Evolutionary conservation across 2,888 invertebrate species (phyloP), one percentile per base, ranked within the genome.

Genomic region (Drosophila setosimentum): DNA sequence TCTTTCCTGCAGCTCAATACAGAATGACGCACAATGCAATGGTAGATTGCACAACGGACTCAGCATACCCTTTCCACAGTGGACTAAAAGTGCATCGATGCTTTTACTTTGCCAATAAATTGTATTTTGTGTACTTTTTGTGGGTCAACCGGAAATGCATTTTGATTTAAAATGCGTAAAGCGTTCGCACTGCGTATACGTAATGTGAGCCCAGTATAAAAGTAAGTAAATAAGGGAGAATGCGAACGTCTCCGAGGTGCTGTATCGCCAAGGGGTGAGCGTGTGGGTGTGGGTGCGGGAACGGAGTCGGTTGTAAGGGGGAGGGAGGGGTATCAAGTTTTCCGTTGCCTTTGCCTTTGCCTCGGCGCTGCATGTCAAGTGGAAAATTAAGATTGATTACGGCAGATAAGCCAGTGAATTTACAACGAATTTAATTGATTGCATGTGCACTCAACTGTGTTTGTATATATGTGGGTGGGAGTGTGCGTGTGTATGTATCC

Each of bases 351-450:
- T 58, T 63, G 65, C 68, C 45, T 73, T 82, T 79, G 74, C 83
- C 67, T 60, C 58, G 72, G 66, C 73, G 83, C 80, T 85, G 83
- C 79, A 88, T 83, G 89, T 90, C 87, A 90, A 90, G 90, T 87
- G 90, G 89, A 87, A 87, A 87, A 90, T 87, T 90, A 88, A 90
- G 90, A 87, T 90, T 90, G 87, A 87, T 88, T 90, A 90, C 87
- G 84, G 80, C 73, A 83, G 89, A 90, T 87, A 90, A 87, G 89
- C 89, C 89, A 81, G 82, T 86, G 89, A 88, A 88, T 87, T 90
- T 90, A 90, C 90, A 90, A 88, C 87, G 87, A 90, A 88, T 88
- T 87, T 90, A 90, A 90, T 90, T 87, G 90, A 87, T 87, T 87
- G 86, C 86, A 88, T 81, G 88, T 83, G 78, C 89, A 87, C 74